Evolutionary conservation across 2,888 invertebrate genomes (phyloP), one percentile per base, ranked within the genome.

Genomic region (Andrena haemorrhoa): DNA sequence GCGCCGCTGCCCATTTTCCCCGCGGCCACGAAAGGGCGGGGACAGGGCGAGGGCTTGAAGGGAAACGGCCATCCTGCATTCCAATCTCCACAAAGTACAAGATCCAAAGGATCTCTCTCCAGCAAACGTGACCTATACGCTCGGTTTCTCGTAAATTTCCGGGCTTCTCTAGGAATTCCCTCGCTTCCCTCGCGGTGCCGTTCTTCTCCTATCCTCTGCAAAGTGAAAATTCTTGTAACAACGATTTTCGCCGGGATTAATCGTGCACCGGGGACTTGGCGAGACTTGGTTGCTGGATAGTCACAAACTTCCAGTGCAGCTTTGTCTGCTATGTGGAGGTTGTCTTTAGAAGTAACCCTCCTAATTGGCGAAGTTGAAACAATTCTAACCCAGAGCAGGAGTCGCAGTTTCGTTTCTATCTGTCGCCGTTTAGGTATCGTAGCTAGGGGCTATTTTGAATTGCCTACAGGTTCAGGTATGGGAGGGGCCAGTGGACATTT

Each of bases 81-180:
- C 82, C 88, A 82, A 88, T 88, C 85, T 85, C 82, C 78, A 83
- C 86, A 83, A 88, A 88, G 85, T 88, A 85, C 65, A 41, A 75
- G 78, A 82, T 85, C 72, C 81, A 70, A 83, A 78, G 78, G 86
- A 75, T 84, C 76, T 80, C 76, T 80, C 64, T 53, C 31, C 51
- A 49, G 69, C 69, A 71, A 83, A 83, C 85, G 78, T 87, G 76
- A 82, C 75, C 82, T 70, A 66, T 74, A 66, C 74, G 49, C 53
- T 26, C 49, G 12, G 53, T n/a, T 71, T 82, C 82, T 72, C 78
- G 71, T 78, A 82, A 83, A 82, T 83, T 78, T 49, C 63, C 66
- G 29, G 75, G 51, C 65, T 49, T 60, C 51, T 20, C 60, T 49
- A 23, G 58, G 79, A 69, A 70, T 65, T 79, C 69, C 75, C 12